Evolutionary conservation across 2,888 invertebrate species (phyloP), one percentile per base, ranked within the genome.

Genomic region (Eupithecia dodoneata): DNA sequence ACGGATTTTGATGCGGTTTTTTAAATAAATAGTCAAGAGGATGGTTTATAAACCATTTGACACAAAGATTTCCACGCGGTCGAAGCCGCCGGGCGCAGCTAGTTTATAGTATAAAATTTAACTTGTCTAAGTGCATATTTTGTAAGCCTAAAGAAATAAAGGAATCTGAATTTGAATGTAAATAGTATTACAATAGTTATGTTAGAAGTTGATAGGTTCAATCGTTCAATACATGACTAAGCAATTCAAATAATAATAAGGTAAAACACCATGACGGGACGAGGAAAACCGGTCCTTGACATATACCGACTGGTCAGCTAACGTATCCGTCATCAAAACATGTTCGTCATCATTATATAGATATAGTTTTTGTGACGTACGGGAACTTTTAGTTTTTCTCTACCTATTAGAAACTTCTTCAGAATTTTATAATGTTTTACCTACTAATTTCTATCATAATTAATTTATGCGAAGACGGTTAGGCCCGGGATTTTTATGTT

Each of bases 211-310:
- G 4, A 70, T 70, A 45, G 47, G 13, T 47, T 42, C n/a, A 69
- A 10, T 45, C 45, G n/a, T 6, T 13, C 70, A 42, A 18, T 72
- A 44, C 66, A 52, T 71, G 44, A 72, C 69, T 76, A 72, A 55
- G 49, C n/a, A 52, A 63, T 71, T 77, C 80, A 78, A 79, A 81
- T 63, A 72, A 67, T 78, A 80, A 81, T 83, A 83, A 73, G 75
- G 76, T 73, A 74, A 78, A 74, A 76, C 70, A 74, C 65, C 42
- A 71, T 76, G 76, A 71, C 73, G 70, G 72, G 18, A 67, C 73
- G 18, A 79, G 84, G 80, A 81, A 80, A 87, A 87, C 87, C 85
- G 84, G 87, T 87, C 79, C 44, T 55, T 81, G 84, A 83, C 73
- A 69, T 70, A 74, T 45, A 66, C 52, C 49, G 44, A 63, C 79